Evolutionary conservation across 1,140 invertebrate genomes (phyloP), one percentile per base, ranked within the genome.

Genomic region (Elymnias hypermnestra): DNA sequence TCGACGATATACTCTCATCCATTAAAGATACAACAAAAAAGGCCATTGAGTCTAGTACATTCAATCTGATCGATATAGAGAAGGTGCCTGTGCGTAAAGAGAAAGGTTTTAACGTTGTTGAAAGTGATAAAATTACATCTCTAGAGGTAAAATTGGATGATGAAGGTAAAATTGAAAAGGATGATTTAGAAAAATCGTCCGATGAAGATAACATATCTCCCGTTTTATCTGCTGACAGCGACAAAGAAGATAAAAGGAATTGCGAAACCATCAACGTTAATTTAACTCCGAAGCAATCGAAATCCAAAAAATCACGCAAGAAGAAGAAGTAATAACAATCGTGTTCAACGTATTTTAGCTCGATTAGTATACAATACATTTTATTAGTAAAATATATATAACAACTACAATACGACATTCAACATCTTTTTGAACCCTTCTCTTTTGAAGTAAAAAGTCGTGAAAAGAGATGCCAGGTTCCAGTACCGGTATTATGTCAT

Each of bases 141-240:
- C 76, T 78, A 54, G 75, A 82, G 25, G 60, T 85, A 2, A 73
- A 71, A 22, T 55, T 79, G 8, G 77, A 82, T 9, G 74, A 72
- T 38, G 78, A 83, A 3, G 33, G 33, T 3, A 76, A 72, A 22
- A 15, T 37, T 2, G 59, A 72, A 4, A 62, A 63, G 28, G 63
- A 72, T 17, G 53, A 76, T 37, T 28, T 83, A 64, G 86, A 87
- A 22, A 87, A 87, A 42, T 87, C 81, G 0, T 87, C 83, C 0
- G 86, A 87, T 38, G 85, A 87, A 6, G 86, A 87, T 19, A 74
- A 64, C 7, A 57, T 70, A 2, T 82, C 84, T 9, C 76, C 83
- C 0, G 71, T 72, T 2, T 33, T 70, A n/a, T 83, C 79, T 5
- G 71, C 74, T 0, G 86, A 87, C 37, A 86, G 83, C 35, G 85